Percentiles rank a stretch among this genome's conserved stretches.
Evolutionary conservation across 2,113 vertebrate species (phyloP).

Genomic region (Pedetes capensis): DNA sequence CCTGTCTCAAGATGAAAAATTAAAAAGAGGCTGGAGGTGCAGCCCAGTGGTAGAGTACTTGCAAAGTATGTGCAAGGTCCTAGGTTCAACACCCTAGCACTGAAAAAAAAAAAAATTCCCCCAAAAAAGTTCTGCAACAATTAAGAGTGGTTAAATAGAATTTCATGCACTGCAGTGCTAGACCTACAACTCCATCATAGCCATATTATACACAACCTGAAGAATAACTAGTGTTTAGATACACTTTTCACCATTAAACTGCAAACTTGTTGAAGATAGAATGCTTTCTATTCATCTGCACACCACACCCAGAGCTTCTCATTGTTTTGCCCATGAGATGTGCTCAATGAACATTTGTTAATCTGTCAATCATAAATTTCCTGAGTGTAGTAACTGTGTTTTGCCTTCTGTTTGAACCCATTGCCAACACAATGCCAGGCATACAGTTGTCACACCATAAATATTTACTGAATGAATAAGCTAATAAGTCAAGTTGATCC

Average conservation of each 20-base stretch:
- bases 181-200: background rate
- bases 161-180: background rate
- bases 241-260: background rate
- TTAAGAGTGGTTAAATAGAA: background rate
- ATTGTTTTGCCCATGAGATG: background rate
- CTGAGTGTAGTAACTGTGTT: background rate
- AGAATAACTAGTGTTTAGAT: background rate
- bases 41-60: no score
- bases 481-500: background rate
- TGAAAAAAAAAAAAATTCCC: no score
- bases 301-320: background rate
- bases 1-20: no score
- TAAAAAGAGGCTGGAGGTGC: no score
- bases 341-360: no score
- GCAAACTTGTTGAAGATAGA: background rate
- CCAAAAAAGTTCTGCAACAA: constrained; percentile 5
- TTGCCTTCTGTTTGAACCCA: background rate
- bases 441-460: background rate
- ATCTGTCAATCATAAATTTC: background rate
- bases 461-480: background rate
- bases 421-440: background rate
- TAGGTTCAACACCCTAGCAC: no score
- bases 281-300: background rate
- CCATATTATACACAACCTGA: background rate
- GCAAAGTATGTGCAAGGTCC: no score